These are phyloP conservation scores for Alentia gelatinosa DNA, from an alignment of 2,888 invertebrate genomes.

Conservation along the genomic window DNA sequence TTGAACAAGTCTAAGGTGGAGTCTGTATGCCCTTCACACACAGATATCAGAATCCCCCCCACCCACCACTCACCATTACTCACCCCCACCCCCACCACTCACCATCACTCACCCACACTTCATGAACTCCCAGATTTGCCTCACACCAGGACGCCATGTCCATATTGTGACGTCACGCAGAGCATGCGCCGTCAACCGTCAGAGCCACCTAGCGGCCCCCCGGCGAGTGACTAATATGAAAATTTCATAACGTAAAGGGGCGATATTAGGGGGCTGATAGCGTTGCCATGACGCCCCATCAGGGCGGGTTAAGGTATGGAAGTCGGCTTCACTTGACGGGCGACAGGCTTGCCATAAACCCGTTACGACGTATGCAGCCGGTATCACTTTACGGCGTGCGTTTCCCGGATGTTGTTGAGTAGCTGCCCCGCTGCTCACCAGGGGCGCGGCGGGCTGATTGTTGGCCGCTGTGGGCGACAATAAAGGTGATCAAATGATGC, in stretches of 20 bases:
- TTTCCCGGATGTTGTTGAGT: neutral
- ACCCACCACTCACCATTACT: neutral
- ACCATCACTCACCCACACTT: neutral
- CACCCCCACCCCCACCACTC: neutral
- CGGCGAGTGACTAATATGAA: neutral
- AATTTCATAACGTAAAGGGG: neutral
- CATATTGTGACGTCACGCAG: neutral
- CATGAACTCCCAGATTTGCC: neutral
- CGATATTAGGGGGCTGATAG: neutral
- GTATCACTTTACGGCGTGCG: neutral
- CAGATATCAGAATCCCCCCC: no score
- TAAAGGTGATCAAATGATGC: no score
- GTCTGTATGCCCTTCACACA: neutral
- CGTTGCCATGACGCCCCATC: neutral
- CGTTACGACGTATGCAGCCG: neutral
- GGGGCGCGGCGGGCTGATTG: no score
- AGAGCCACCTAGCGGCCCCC: neutral
- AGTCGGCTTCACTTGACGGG: neutral
- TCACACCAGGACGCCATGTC: neutral
- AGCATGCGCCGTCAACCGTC: neutral
- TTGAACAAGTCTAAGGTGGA: no score
- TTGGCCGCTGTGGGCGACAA: no score
- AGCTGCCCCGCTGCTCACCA: neutral
- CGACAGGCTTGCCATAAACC: neutral
- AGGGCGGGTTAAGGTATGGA: neutral